Conservation (phyloP, 2,888 invertebrate species). For the Invenusta paracnida region DNA sequence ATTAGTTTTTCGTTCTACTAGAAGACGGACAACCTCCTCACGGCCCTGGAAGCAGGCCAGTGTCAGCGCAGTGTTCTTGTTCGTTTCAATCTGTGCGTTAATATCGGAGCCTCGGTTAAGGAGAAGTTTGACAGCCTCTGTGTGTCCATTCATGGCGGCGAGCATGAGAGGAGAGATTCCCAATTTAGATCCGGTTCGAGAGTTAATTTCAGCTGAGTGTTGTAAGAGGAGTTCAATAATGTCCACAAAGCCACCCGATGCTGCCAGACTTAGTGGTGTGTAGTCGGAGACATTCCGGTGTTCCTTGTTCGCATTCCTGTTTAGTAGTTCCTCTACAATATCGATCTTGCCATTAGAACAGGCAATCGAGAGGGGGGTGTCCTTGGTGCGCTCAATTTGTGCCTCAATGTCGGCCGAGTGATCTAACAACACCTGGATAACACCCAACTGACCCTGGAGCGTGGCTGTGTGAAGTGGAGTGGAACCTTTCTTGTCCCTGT, state of each 20-base stretch:
- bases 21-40: conserved; percentile 91
- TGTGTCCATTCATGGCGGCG: conserved; percentile 97
- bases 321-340: conserved; percentile 76
- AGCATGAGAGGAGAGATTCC: conserved; percentile 98
- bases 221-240: conserved; percentile 87
- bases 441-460: conserved; percentile 36
- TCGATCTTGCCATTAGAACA: conserved; percentile 95
- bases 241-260: conserved; percentile 95
- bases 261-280: conserved; percentile 94
- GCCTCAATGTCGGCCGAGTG: conserved; percentile 95
- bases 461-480: conserved; percentile 42
- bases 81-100: conserved; percentile 94
- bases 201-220: conserved; percentile 96
- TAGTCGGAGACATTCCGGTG: conserved; percentile 98
- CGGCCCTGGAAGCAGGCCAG: conserved; percentile 87
- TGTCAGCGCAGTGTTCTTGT: conserved; percentile 93
- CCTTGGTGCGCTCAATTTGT: conserved; percentile 96
- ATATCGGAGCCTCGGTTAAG: conserved; percentile 97
- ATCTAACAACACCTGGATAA: conserved; percentile 70
- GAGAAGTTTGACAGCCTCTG: conserved; percentile 84
- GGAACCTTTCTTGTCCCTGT: conserved; percentile 82
- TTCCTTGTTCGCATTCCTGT: conserved; percentile 81
- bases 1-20: conserved; percentile 91
- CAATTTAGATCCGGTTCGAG: conserved; percentile 79
- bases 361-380: conserved; percentile 90